phyloP scores from a whole-genome alignment of 2,888 invertebrate genomes.

The Plebejus melissa region DNA sequence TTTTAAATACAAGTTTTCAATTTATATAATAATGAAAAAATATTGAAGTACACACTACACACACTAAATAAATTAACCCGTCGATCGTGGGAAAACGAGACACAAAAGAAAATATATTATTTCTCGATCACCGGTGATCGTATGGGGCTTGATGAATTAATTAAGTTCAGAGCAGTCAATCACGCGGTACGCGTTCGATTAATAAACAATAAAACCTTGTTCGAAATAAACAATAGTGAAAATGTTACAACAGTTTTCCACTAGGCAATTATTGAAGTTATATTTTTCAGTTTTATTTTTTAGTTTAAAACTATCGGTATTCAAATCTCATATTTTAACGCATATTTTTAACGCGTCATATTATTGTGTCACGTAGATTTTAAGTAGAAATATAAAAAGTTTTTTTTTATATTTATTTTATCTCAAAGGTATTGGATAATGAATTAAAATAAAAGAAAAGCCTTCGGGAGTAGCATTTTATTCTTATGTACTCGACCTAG shows the following conservation, averaged over 20 bases:
- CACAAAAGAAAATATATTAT: too few species aligned
- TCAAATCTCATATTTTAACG: neutral
- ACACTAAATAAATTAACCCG: too few species aligned
- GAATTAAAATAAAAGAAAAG: slow-evolving; percentile 9
- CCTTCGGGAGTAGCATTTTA: neutral
- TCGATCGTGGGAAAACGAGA: too few species aligned
- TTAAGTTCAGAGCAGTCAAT: neutral
- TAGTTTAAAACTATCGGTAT: neutral
- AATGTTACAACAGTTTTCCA: neutral
- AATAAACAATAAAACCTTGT: neutral
- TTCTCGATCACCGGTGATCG: too few species aligned
- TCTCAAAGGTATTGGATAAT: neutral
- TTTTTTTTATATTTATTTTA: neutral
- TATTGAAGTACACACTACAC: neutral
- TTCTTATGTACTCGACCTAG: slow-evolving; percentile 6
- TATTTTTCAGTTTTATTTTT: neutral
- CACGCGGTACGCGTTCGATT: neutral
- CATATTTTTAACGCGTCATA: neutral
- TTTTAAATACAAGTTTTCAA: neutral
- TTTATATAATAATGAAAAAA: neutral
- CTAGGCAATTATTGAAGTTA: neutral
- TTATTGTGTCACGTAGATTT: too few species aligned
- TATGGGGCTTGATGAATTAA: neutral
- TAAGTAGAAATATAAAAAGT: neutral
- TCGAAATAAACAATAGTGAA: neutral